Conservation (phyloP, 2,113 vertebrate species). For the Megalops atlanticus region DNA sequence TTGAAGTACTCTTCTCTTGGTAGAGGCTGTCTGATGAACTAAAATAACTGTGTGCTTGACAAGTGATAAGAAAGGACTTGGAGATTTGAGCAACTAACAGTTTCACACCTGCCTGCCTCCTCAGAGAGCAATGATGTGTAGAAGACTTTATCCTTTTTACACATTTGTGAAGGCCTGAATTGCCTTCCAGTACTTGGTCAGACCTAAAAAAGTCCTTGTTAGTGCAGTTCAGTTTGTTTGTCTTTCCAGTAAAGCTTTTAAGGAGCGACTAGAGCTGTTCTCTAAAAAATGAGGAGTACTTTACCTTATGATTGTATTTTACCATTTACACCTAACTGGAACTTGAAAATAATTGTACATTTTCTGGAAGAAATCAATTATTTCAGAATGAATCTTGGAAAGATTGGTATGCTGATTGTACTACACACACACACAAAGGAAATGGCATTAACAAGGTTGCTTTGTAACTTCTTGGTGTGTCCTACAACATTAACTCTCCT, state of each 20-base stretch:
- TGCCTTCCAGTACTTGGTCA: not conserved
- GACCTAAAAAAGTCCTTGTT: not conserved
- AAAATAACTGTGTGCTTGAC: conserved; percentile 1
- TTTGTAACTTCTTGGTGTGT: no score
- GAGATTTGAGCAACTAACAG: conserved; percentile 3
- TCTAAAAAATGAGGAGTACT: not conserved
- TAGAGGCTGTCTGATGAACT: not conserved
- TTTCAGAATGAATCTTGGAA: not conserved
- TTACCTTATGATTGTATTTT: not conserved
- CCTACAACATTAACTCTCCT: no score
- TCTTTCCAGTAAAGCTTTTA: not conserved
- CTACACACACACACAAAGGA: not conserved
- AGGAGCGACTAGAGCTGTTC: not conserved
- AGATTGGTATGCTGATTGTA: not conserved
- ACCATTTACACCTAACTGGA: not conserved
- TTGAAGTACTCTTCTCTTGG: not conserved
- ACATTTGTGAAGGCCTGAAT: not conserved
- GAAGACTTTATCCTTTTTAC: not conserved
- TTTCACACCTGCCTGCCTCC: not conserved
- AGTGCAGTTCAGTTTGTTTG: not conserved
- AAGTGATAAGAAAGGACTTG: not conserved
- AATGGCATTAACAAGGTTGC: not conserved
- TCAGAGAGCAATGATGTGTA: conserved; percentile 5
- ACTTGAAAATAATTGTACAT: not conserved
- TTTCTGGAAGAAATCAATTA: not conserved